Conservation (phyloP, 2,113 vertebrate genomes). For the Callopanchax toddi region DNA sequence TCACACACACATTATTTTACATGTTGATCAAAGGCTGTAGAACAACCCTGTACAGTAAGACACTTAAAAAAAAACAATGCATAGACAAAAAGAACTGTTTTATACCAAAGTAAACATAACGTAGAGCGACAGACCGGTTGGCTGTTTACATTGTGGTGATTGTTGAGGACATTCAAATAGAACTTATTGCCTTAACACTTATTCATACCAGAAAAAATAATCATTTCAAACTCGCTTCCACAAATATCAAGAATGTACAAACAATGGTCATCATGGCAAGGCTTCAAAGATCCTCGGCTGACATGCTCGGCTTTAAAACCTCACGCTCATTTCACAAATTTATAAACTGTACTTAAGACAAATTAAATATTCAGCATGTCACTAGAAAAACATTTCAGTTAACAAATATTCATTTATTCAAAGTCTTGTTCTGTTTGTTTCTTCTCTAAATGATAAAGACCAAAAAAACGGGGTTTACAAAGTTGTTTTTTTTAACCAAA, state of each 20-base stretch:
- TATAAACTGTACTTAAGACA: conserved; percentile 30
- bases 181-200: conserved; percentile 71
- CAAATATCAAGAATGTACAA: conserved; percentile 68
- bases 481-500: conserved; percentile 48
- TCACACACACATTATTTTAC: conserved; percentile 38
- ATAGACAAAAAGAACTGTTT: conserved; percentile 77
- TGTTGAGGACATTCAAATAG: conserved; percentile 69
- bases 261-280: conserved; percentile 59
- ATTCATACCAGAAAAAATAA: conserved; percentile 38
- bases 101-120: conserved; percentile 75
- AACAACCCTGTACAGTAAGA: conserved; percentile 73
- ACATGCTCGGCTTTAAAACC: conserved; percentile 75
- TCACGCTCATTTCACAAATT: conserved; percentile 71
- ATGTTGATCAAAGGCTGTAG: conserved; percentile 53
- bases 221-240: conserved; percentile 63
- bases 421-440: conserved; percentile 65
- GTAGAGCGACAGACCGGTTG: conserved; percentile 51
- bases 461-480: conserved; percentile 59
- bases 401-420: conserved; percentile 44
- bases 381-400: conserved; percentile 61
- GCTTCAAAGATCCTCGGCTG: conserved; percentile 53
- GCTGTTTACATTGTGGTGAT: conserved; percentile 58
- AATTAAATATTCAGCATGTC: conserved; percentile 76
- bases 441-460: conserved; percentile 27
- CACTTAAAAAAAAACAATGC: conserved; percentile 69